These are phyloP conservation scores for Xiphophorus couchianus DNA, from an alignment of 2,113 vertebrate genomes.

Conservation along the genomic window DNA sequence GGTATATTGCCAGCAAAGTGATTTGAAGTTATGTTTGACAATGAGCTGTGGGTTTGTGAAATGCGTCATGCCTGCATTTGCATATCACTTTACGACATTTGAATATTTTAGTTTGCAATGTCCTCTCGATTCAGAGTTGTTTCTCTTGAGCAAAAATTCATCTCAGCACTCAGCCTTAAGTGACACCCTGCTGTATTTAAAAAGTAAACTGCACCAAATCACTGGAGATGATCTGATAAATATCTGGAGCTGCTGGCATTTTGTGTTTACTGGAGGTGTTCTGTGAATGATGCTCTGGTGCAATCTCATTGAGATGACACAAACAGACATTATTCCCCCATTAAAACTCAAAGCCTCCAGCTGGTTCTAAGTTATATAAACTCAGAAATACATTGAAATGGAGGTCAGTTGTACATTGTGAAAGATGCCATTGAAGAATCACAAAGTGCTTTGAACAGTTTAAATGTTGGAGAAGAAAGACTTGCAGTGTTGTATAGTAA, in stretches of 20 bases:
- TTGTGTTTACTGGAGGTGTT: not conserved
- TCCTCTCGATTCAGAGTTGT: conserved; percentile 9
- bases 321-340: not conserved
- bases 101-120: conserved; percentile 45
- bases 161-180: not conserved
- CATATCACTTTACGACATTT: conserved; percentile 48
- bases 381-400: not conserved
- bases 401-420: not conserved
- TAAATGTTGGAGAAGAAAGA: not conserved
- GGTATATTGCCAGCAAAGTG: conserved; percentile 48
- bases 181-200: conserved; percentile 1
- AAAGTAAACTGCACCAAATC: not conserved
- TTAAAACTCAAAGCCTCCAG: not conserved
- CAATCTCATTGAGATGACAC: not conserved
- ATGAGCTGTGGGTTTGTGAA: conserved; percentile 58
- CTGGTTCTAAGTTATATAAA: not conserved
- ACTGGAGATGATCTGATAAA: not conserved
- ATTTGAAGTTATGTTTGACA: conserved; percentile 66
- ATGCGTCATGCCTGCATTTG: conserved; percentile 55
- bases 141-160: conserved; percentile 14
- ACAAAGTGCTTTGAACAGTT: not conserved
- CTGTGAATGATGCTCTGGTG: not conserved
- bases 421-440: not conserved
- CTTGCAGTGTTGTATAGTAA: no score
- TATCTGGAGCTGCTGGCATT: not conserved